These are phyloP conservation scores for Deroptyus accipitrinus DNA, from an alignment of 2,113 vertebrate species.

Conservation along the genomic window DNA sequence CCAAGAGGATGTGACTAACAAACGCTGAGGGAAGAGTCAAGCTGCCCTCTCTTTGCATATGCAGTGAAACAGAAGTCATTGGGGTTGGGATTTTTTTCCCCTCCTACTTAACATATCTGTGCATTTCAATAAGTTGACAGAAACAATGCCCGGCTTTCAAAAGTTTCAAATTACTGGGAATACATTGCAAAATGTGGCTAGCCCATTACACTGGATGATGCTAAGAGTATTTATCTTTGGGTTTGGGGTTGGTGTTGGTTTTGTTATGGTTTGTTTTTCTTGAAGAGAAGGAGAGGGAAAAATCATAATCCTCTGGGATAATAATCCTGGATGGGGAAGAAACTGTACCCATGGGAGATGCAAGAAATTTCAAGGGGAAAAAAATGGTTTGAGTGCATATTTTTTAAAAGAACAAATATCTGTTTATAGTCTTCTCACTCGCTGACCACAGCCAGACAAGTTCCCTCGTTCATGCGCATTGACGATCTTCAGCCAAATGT, in stretches of 20 bases:
- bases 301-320: not conserved
- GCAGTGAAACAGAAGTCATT: constrained; percentile 58
- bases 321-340: not conserved
- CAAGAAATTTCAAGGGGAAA: not conserved
- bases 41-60: constrained; percentile 69
- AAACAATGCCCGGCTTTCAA: constrained; percentile 49
- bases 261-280: not conserved
- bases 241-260: not conserved
- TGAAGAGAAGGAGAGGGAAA: not conserved
- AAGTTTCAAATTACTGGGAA: constrained; percentile 56
- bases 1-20: constrained; percentile 69
- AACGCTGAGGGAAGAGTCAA: constrained; percentile 60
- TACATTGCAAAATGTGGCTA: constrained; percentile 28
- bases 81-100: not conserved
- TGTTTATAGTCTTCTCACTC: not conserved
- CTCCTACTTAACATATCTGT: constrained; percentile 52
- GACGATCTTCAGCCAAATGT: not conserved
- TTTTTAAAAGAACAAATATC: not conserved
- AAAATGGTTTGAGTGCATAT: not conserved
- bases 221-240: not conserved
- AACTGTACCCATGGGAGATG: not conserved
- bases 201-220: not conserved
- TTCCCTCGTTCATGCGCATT: not conserved
- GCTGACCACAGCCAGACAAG: not conserved
- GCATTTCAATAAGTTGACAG: constrained; percentile 68